A percentile compares a stretch with the other conserved stretches of the same genome.
phyloP scores from a whole-genome alignment of 2,797 vertebrate species.

The Molossus alvarezi region DNA sequence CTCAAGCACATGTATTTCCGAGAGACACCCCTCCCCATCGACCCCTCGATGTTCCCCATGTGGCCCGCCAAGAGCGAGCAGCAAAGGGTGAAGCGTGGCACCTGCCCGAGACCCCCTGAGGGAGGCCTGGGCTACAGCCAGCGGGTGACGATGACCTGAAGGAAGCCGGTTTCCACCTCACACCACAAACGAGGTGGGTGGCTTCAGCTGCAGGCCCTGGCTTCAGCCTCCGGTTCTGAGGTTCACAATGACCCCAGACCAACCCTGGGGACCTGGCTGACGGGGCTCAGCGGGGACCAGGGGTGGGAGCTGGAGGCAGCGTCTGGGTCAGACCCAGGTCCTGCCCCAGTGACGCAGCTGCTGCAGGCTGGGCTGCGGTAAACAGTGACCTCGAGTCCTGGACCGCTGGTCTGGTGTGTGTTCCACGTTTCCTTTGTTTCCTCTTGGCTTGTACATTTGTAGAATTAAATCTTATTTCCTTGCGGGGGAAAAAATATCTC shows the following conservation, averaged over 20 bases:
- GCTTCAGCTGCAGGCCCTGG: slow-evolving; percentile 97
- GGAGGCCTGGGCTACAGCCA: slow-evolving; percentile 98
- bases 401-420: slow-evolving; percentile 63
- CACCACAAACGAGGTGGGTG: slow-evolving; percentile 98
- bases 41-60: slow-evolving; percentile 99
- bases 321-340: not conserved
- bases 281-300: too few relatives aligned
- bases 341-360: accelerated
- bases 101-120: slow-evolving; percentile 97
- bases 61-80: slow-evolving; percentile 99
- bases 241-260: not conserved
- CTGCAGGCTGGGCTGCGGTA: accelerated
- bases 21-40: slow-evolving; percentile 96
- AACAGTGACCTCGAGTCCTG: slow-evolving; percentile 40
- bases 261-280: not conserved
- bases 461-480: slow-evolving; percentile 90
- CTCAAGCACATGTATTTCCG: slow-evolving; percentile 97
- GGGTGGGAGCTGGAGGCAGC: too few relatives aligned
- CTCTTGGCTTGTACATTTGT: slow-evolving; percentile 90
- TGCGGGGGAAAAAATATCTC: slow-evolving; percentile 40
- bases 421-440: slow-evolving; percentile 61
- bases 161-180: slow-evolving; percentile 98
- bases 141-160: slow-evolving; percentile 97
- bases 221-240: slow-evolving; percentile 98
- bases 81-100: slow-evolving; percentile 97